Base-by-base conservation (phyloP, 1,140 invertebrate genomes). In the Drosophila lacteicornis region DNA sequence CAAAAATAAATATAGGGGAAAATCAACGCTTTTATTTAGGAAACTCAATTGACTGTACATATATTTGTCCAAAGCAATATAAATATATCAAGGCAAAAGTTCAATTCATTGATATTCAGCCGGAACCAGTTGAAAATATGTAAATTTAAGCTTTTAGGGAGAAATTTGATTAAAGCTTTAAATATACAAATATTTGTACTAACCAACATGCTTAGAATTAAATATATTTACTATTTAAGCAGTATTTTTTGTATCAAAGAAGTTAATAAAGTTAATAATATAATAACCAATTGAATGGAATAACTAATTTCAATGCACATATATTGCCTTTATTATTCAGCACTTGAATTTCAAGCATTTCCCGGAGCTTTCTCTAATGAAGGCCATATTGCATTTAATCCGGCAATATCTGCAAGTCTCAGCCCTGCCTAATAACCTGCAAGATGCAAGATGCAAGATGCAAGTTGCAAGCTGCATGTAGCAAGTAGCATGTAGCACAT, bases 361-460 rank as follows among this genome's bases (percentile, higher is more conserved):
- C 22, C 22, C 22, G 22, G 22, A 3, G 22, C 22, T 25, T 25
- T 25, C 22, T 25, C 22, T 25, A 60, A 65, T 60, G 40, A 65
- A 60, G 33, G 38, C 56, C 55, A 65, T 22, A 61, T 60, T 15
- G 19, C 57, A 25, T 45, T 40, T 66, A 66, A 66, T 62, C 62
- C n/a, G 11, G 57, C 57, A 27, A 62, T 66, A 66, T 62, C 62
- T 66, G 30, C 27, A 17, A 25, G 57, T 60, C 62, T 61, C 15
- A 36, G 43, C 57, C 62, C 62, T 62, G 8, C 36, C 19, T 9
- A 36, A 36, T 36, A 36, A 15, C 25, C 43, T 45, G 15, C n/a
- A 8, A n/a, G 15, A 13, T 45, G 33, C 33, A 22, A 22, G 19
- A 33, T 33, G 30, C 25, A 30, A n/a, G 15, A 13, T 45, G 33